A percentile compares a stretch with the other conserved stretches of the same genome.
Evolutionary conservation across 2,797 vertebrate species (phyloP).

Genomic region (Nothura maculosa): DNA sequence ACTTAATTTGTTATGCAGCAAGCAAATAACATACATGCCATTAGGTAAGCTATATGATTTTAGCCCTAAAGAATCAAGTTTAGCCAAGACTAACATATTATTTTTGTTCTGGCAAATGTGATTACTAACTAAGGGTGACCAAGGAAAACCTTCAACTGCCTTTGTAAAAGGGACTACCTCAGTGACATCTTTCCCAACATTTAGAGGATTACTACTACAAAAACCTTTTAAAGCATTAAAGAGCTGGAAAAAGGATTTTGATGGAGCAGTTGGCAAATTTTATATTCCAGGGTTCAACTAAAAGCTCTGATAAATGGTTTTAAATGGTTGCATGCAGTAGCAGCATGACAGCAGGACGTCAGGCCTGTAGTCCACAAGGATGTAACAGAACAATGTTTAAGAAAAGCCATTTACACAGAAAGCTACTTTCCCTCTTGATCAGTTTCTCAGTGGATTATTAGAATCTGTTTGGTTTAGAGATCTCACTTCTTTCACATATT

Average conservation of each 20-base stretch:
- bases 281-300: background rate
- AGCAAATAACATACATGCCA: background rate
- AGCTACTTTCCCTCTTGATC: background rate
- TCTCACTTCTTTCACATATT: background rate
- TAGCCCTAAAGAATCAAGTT: background rate
- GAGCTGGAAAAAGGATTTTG: background rate
- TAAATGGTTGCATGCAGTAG: background rate
- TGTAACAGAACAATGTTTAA: background rate
- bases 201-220: background rate
- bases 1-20: background rate
- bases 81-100: background rate
- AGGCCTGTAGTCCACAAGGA: background rate
- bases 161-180: background rate
- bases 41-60: background rate
- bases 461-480: background rate
- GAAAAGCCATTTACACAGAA: background rate
- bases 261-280: background rate
- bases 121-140: background rate
- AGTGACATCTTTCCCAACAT: background rate
- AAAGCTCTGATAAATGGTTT: background rate
- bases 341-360: background rate
- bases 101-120: background rate
- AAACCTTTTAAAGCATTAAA: background rate
- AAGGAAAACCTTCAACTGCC: background rate
- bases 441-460: background rate